phyloP scores from a whole-genome alignment of 2,888 invertebrate genomes.

The Drosophila cracens region DNA sequence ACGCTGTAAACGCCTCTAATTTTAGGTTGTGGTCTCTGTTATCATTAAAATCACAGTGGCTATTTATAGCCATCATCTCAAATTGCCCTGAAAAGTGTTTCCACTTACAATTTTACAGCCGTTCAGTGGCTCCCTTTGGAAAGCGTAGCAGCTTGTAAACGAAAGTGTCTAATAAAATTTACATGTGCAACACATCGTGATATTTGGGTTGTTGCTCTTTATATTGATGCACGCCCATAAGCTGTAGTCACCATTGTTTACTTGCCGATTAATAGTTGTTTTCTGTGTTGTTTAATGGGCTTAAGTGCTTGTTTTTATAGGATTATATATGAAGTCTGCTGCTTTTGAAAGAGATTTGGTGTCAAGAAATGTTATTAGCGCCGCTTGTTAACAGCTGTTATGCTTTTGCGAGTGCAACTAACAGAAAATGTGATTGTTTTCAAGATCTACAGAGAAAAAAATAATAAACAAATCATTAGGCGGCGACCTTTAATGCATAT shows the following conservation, averaged over 20 bases:
- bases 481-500: conserved; percentile 31
- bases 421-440: conserved; percentile 7
- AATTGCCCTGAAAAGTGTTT: conserved; percentile 33
- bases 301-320: conserved; percentile 56
- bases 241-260: conserved; percentile 59
- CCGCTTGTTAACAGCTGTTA: conserved; percentile 29
- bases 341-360: conserved; percentile 12
- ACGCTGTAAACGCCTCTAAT: neutral
- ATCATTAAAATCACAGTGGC: conserved; percentile 24
- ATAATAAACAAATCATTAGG: conserved; percentile 12
- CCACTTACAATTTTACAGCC: conserved; percentile 62
- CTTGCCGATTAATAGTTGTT: conserved; percentile 42
- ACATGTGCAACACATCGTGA: conserved; percentile 39
- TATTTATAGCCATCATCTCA: conserved; percentile 33
- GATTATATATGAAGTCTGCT: conserved; percentile 3
- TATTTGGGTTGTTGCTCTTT: conserved; percentile 25
- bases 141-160: conserved; percentile 41
- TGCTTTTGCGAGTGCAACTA: neutral
- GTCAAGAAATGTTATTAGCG: conserved; percentile 16
- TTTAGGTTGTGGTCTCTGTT: conserved; percentile 3
- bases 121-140: conserved; percentile 40
- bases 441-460: conserved; percentile 4
- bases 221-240: conserved; percentile 37
- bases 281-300: conserved; percentile 42
- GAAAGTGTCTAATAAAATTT: conserved; percentile 59